Conservation (phyloP, 1,140 invertebrate species). For the Drosophila pseudoananassae region DNA sequence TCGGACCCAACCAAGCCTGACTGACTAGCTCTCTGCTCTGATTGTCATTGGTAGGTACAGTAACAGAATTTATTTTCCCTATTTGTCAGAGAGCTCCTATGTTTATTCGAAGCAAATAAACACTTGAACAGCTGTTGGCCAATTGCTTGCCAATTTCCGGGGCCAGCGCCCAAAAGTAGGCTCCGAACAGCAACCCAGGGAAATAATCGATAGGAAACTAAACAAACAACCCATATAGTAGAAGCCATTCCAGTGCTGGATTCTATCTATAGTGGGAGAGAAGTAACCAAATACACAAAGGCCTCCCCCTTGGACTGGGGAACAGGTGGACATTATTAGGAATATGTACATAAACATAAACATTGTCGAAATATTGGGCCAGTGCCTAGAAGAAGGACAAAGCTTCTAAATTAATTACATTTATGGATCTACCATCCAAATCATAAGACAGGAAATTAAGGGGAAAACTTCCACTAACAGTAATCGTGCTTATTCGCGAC, state of each 20-base stretch:
- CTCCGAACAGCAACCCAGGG: conserved; percentile 16
- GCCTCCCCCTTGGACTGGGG: conserved; percentile 12
- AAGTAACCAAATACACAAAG: conserved; percentile 6
- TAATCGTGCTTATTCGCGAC: conserved; percentile 24
- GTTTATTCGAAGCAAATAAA: conserved; percentile 62
- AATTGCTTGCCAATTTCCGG: conserved; percentile 44
- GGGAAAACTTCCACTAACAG: not conserved
- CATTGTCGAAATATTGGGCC: not conserved
- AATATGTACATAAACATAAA: not conserved
- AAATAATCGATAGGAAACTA: conserved; percentile 40
- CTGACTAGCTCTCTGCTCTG: conserved; percentile 63
- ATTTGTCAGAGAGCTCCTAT: conserved; percentile 22
- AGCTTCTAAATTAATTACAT: conserved; percentile 20
- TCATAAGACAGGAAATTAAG: not conserved
- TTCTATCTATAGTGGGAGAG: not conserved
- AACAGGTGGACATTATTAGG: conserved; percentile 28
- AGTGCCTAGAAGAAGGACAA: not conserved
- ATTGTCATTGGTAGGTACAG: conserved; percentile 55
- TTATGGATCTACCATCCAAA: not conserved
- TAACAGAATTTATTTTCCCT: conserved; percentile 52
- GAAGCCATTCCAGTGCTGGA: conserved; percentile 39
- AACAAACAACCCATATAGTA: conserved; percentile 37
- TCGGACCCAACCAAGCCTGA: conserved; percentile 54
- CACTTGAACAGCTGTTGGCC: conserved; percentile 21
- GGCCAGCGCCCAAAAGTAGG: conserved; percentile 42